Evolutionary conservation across 2,113 vertebrate genomes (phyloP).

Genomic region (Ovis canadensis): DNA sequence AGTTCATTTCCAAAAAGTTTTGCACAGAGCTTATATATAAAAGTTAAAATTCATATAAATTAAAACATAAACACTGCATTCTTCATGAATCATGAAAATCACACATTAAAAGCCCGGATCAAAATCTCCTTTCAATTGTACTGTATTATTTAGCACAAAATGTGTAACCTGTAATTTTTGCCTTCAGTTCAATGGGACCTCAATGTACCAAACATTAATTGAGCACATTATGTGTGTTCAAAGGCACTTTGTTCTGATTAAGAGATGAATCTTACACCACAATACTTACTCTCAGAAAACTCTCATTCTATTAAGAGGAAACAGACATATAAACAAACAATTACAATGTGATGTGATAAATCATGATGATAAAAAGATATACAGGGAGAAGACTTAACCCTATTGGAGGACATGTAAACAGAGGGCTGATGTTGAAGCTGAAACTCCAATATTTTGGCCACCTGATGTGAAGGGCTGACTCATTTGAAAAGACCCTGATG

Average conservation of each 20-base stretch:
- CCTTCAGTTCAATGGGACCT: neutral
- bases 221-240: neutral
- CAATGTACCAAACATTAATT: neutral
- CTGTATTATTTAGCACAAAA: neutral
- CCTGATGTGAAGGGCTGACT: neutral
- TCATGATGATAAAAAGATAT: neutral
- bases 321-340: neutral
- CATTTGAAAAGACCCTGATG: neutral
- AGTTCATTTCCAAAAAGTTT: neutral
- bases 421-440: neutral
- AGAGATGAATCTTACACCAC: neutral
- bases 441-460: neutral
- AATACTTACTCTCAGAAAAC: neutral
- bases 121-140: neutral
- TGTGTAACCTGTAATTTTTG: neutral
- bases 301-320: neutral
- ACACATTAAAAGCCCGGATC: neutral
- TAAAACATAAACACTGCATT: neutral
- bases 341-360: neutral
- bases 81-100: neutral
- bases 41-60: conserved; percentile 15
- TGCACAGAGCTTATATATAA: neutral
- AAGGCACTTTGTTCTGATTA: neutral
- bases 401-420: neutral
- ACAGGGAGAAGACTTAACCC: neutral